Evolutionary conservation across 2,888 invertebrate genomes (phyloP), one percentile per base, ranked within the genome.

Genomic region (Pollenia griseotomentosa): DNA sequence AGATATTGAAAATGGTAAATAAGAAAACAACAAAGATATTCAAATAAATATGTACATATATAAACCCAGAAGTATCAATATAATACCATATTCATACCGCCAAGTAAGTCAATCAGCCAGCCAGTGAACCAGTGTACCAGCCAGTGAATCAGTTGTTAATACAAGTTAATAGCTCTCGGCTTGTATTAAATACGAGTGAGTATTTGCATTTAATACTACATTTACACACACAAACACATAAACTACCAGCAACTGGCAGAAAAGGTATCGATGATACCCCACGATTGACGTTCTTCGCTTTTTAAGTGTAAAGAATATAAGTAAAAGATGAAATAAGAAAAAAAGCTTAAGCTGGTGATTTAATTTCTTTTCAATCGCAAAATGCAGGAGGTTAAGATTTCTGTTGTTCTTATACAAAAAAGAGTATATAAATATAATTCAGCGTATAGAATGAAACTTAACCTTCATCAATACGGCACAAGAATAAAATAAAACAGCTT

Each of bases 341-440:
- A 33, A 71, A 80, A 63, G 23, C 57, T 84, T 82, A 87, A 87
- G 84, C 81, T 78, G 84, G 73, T 84, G 84, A 84, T 87, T 87
- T 84, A 84, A 87, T 87, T 87, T 87, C 78, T 78, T 84, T 82
- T 74, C 63, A 77, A 73, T 77, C 81, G 71, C 65, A 63, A 85
- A 61, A 73, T 75, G 74, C 79, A 79, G 74, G 73, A 87, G 87
- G 87, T 87, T 87, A 87, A 87, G 83, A 87, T 87, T 84, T 83
- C 81, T 84, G 80, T 83, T 87, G 61, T 59, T 82, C 63, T 46
- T 55, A 10, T 74, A n/a, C 46, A 9, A n/a, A 19, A 42, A 61
- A 80, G 19, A 46, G 48, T 16, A 46, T 55, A 57, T 44, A 79
- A 61, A 51, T 63, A 44, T 48, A 42, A 53, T 57, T 55, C 14